Evolutionary conservation across 64 coral and sea anemone species (phyloP), one percentile per base, ranked within the genome.

Genomic region (Trachythela sp.): DNA sequence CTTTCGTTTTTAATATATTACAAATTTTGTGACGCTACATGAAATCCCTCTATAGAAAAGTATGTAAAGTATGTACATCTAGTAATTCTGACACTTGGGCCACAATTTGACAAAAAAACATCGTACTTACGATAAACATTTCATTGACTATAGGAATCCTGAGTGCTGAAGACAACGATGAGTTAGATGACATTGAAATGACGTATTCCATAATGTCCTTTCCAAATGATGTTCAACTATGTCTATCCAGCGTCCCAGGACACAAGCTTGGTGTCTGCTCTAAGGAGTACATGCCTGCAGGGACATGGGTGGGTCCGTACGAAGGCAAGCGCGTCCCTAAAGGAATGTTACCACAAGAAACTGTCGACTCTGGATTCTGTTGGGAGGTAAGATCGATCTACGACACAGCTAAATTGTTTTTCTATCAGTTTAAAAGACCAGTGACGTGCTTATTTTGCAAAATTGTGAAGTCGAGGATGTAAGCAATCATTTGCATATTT

Each of bases 221-320:
- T 26, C 93, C 93, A 17, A 48, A 88, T 45, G 93, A 91, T 18
- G 89, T 91, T 1, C 93, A 91, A 39, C 43, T 94, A 22, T 94
- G 93, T 87, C 72, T 59, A 15, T 94, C 93, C 39, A 91, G 93
- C 48, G 48, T 94, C 11, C 93, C 93, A 40, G 89, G 93, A n/a
- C 70, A 88, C 29, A 87, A 87, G 33, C 72, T 88, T 29, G 93
- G 93, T n/a, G 93, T 94, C 11, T 91, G 86, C 42, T 85, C 89
- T 0, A 71, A 52, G 7, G 56, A 83, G n/a, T 83, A 85, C 39
- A 91, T 94, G 32, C 93, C 93, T 13, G 76, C 84, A 33, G 93
- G 93, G 3, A 91, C 93, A 31, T 94, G 93, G 93, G 85, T 94
- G 37, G 93, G 93, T 10, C 93, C 93, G 3, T 94, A 94, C n/a